Evolutionary conservation across 2,888 invertebrate species (phyloP).

Genomic region (Polyploca ridens): DNA sequence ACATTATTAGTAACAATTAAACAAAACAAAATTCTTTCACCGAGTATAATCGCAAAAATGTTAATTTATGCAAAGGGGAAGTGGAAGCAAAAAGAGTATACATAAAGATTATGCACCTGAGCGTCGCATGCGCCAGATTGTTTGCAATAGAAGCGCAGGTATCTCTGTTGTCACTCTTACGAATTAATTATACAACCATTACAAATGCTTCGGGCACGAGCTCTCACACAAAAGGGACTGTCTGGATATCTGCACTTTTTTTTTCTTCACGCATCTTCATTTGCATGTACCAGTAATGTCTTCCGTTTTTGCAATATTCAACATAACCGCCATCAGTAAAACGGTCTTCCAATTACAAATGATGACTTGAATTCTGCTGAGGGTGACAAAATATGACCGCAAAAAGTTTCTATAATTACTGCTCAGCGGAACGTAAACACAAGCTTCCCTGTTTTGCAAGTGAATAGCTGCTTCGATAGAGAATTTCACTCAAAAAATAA

Average conservation of each 20-base stretch:
- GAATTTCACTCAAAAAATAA: constrained; percentile 66
- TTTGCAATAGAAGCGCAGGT: constrained; percentile 65
- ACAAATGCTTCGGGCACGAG: constrained; percentile 57
- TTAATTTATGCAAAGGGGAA: constrained; percentile 84
- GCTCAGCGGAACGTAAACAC: constrained; percentile 73
- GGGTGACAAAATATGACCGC: constrained; percentile 59
- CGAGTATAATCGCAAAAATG: constrained; percentile 62
- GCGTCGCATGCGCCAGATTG: constrained; percentile 63
- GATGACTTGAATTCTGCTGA: constrained; percentile 60
- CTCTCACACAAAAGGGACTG: constrained; percentile 47
- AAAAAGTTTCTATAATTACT: constrained; percentile 62
- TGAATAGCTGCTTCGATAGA: constrained; percentile 59
- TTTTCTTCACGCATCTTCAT: constrained; percentile 16
- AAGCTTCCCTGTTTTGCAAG: constrained; percentile 65
- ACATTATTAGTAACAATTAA: constrained; percentile 11
- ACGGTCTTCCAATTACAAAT: constrained; percentile 61
- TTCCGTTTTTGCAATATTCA: not conserved
- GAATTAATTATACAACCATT: constrained; percentile 73
- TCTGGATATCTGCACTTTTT: constrained; percentile 28
- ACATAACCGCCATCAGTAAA: constrained; percentile 14
- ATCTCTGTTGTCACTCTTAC: constrained; percentile 61
- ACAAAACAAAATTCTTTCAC: constrained; percentile 30
- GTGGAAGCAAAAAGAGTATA: constrained; percentile 69
- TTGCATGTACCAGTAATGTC: not conserved
- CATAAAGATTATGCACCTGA: constrained; percentile 83